Evolutionary conservation across 1,140 invertebrate species (phyloP).

Genomic region (Macrotrachela quadricornifera): DNA sequence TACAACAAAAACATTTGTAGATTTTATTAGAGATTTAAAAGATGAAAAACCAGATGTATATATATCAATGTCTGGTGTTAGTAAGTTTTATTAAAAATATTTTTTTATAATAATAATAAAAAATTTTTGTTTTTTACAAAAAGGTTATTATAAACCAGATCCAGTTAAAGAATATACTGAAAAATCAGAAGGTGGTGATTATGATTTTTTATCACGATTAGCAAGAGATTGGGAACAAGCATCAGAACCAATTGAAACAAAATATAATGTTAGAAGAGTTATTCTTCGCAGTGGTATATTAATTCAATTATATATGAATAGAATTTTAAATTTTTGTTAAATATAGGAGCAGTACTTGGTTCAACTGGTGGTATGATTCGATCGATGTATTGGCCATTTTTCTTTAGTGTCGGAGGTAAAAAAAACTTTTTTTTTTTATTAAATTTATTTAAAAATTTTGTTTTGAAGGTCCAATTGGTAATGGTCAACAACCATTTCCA

Average conservation of each 20-base stretch:
- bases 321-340: no score
- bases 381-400: constrained; percentile 59
- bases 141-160: no score
- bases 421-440: no score
- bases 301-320: background rate
- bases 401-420: constrained; percentile 53
- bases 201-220: constrained; percentile 62
- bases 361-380: constrained; percentile 65
- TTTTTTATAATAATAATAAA: no score
- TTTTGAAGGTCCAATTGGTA: constrained; percentile 37
- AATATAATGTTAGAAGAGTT: constrained; percentile 34
- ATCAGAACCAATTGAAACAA: constrained; percentile 35
- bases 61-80: no score
- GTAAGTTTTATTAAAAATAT: no score
- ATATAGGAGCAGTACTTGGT: constrained; percentile 58
- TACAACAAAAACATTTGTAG: no score
- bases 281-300: constrained; percentile 37
- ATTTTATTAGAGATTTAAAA: no score
- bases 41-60: no score
- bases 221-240: constrained; percentile 65
- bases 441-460: constrained; percentile 11
- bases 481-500: constrained; percentile 64
- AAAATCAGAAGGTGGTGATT: constrained; percentile 34
- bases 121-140: no score
- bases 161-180: no score